Percentiles rank a stretch among this genome's conserved stretches.
Evolutionary conservation across 2,797 vertebrate genomes (phyloP).

Genomic region (Enteromius viviparus): DNA sequence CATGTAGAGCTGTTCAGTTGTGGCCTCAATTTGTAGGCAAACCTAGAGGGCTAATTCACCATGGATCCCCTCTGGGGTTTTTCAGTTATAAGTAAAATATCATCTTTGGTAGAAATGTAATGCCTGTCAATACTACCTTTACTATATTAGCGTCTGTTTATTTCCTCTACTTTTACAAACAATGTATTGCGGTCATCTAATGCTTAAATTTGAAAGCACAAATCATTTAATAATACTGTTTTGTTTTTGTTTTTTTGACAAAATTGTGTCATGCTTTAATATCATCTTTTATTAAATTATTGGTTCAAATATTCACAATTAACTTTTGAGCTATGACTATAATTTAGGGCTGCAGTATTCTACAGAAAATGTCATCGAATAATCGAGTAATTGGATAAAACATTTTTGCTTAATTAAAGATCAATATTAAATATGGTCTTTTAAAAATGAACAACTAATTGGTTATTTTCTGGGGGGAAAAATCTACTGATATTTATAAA

Average conservation of each 20-base stretch:
- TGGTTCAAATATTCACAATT: background rate
- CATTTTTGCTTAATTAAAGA: too few species aligned
- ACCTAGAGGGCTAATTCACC: background rate
- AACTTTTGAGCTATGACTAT: background rate
- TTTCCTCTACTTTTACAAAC: background rate
- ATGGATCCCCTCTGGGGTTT: background rate
- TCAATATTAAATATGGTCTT: too few species aligned
- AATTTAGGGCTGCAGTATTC: too few species aligned
- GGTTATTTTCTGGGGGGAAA: too few species aligned
- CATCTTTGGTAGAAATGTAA: background rate
- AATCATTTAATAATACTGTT: background rate
- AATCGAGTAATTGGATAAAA: too few species aligned
- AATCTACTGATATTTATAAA: too few species aligned
- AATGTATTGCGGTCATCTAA: background rate
- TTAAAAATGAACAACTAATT: too few species aligned
- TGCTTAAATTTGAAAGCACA: background rate
- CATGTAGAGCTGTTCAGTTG: background rate
- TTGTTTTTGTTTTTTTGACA: background rate
- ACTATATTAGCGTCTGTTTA: background rate
- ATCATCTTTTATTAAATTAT: background rate
- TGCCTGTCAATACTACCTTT: background rate
- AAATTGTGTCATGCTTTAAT: background rate
- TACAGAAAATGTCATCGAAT: too few species aligned
- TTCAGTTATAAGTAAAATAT: background rate
- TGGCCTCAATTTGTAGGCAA: background rate